phyloP scores from a whole-genome alignment of 2,113 vertebrate species.

The Alexandromys fortis region DNA sequence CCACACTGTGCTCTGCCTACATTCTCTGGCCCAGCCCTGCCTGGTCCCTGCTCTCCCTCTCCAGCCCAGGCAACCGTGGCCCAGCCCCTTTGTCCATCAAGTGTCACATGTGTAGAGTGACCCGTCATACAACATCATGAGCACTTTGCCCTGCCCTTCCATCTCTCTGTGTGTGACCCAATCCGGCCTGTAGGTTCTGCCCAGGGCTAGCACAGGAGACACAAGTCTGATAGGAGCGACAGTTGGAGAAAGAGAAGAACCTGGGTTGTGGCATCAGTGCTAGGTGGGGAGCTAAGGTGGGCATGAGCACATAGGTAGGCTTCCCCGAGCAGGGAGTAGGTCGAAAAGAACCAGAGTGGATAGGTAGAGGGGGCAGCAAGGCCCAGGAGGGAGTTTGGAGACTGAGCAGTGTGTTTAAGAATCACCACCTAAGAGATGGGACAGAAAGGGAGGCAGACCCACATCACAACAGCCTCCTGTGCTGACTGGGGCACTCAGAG shows the following conservation, averaged over 20 bases:
- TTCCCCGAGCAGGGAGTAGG: not conserved
- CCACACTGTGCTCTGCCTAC: not conserved
- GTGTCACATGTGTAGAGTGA: accelerated
- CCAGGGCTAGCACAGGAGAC: not conserved
- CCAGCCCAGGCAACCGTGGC: accelerated
- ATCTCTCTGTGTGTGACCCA: not conserved
- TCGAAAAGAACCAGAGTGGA: not conserved
- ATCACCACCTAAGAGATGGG: accelerated
- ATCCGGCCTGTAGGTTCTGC: not conserved
- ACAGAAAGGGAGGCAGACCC: not conserved
- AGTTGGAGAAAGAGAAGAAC: not conserved
- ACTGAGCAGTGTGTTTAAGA: accelerated
- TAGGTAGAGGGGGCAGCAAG: not conserved
- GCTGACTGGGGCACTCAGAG: not conserved
- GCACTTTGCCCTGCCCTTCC: not conserved
- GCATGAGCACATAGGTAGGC: not conserved
- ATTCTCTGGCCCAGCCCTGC: not conserved
- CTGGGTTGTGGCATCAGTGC: not conserved
- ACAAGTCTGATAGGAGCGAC: not conserved
- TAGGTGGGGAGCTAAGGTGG: not conserved
- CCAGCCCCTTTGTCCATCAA: not conserved
- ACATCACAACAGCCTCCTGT: accelerated
- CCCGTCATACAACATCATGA: not conserved
- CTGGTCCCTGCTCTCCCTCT: not conserved
- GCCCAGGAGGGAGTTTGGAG: no score